Percentiles rank a stretch among this genome's conserved stretches.
Conservation (phyloP, 2,888 invertebrate genomes). For the Tachina fera region DNA sequence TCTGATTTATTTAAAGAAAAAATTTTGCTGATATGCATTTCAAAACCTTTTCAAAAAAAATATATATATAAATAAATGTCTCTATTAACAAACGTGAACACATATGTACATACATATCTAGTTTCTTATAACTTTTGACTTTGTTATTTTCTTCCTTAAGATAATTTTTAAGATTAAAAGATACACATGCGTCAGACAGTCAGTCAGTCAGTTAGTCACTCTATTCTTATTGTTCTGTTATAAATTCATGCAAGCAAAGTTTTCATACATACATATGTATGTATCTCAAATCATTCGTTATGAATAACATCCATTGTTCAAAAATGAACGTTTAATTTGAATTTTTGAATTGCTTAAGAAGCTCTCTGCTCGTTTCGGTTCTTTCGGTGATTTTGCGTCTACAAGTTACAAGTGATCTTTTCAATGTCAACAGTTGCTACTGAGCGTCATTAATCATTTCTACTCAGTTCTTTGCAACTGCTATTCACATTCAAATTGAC, state of each 20-base stretch:
- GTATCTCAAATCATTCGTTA: conserved; percentile 52
- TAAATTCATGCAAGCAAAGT: background rate
- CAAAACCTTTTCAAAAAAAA: conserved; percentile 1
- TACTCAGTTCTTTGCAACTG: conserved; percentile 34
- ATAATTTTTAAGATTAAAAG: conserved; percentile 40
- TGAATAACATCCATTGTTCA: conserved; percentile 62
- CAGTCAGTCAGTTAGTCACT: conserved; percentile 35
- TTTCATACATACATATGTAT: background rate
- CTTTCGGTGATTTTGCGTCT: conserved; percentile 28
- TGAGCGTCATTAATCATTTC: conserved; percentile 74
- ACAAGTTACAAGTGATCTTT: conserved; percentile 72
- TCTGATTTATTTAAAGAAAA: background rate
- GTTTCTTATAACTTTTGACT: conserved; percentile 9
- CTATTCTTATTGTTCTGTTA: conserved; percentile 3
- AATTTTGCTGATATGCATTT: background rate
- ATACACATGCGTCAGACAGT: conserved; percentile 44
- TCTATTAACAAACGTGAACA: conserved; percentile 23
- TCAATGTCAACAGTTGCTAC: conserved; percentile 74
- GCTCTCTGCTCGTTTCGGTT: conserved; percentile 18
- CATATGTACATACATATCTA: background rate
- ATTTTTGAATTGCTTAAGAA: conserved; percentile 56
- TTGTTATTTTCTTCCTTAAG: conserved; percentile 40
- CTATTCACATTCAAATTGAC: conserved; percentile 52
- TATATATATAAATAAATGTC: conserved; percentile 32
- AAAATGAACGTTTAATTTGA: conserved; percentile 47